phyloP scores from a whole-genome alignment of 2,888 invertebrate genomes.

The Sphinx pinastri region DNA sequence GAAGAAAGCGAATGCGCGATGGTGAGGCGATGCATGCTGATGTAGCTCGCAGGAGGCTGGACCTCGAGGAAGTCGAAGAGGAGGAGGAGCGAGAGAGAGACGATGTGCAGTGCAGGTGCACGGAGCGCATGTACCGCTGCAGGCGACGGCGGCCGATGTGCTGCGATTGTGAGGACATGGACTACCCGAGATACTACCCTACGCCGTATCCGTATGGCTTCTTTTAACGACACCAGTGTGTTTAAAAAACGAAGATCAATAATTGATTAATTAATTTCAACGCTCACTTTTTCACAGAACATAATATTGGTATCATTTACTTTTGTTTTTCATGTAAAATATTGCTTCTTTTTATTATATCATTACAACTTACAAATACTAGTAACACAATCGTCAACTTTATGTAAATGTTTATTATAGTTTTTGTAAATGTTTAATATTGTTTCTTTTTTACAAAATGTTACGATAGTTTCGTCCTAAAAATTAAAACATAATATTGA shows the following conservation, averaged over 20 bases:
- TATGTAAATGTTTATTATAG: no score
- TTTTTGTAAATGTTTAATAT: no score
- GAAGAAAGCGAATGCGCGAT: constrained; percentile 9
- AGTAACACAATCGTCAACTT: no score
- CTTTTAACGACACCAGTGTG: constrained; percentile 33
- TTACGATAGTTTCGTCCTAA: no score
- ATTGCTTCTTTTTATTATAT: no score
- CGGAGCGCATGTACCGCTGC: constrained; percentile 39
- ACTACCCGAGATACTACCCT: constrained; percentile 39
- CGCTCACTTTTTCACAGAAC: no score
- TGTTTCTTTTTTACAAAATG: no score
- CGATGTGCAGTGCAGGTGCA: constrained; percentile 42
- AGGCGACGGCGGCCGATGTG: constrained; percentile 33
- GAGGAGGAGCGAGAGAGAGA: constrained; percentile 37
- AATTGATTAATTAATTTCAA: no score
- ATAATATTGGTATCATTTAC: no score
- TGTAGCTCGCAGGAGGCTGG: constrained; percentile 33
- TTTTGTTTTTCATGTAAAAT: no score
- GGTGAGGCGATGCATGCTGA: constrained; percentile 24
- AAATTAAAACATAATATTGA: no score
- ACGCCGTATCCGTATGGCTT: constrained; percentile 40
- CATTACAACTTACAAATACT: no score
- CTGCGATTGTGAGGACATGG: constrained; percentile 34
- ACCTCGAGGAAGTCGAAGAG: constrained; percentile 44
- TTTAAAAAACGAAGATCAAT: not conserved